Base-by-base conservation (phyloP, 23 tunicate genomes). In the Clavelina lepadiformis region DNA sequence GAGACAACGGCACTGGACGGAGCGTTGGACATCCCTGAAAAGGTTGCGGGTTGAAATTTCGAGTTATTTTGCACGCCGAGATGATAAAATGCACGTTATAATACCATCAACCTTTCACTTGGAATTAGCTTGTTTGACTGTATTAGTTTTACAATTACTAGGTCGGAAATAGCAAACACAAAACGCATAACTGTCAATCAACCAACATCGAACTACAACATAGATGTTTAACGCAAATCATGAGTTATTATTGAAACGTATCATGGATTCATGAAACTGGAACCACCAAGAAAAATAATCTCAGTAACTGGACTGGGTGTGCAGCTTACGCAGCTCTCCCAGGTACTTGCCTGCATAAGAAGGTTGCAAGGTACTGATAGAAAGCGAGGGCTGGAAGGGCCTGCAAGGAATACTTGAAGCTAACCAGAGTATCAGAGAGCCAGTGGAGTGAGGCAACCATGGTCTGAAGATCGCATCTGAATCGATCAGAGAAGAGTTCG, bases 281-380 rank as follows among this genome's bases (percentile, higher is more conserved):
- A n/a, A n/a, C n/a, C n/a, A n/a, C n/a, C n/a, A n/a, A n/a, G n/a
- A n/a, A n/a, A n/a, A n/a, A n/a, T n/a, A n/a, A n/a, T n/a, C n/a
- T n/a, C n/a, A n/a, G n/a, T n/a, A n/a, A n/a, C n/a, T n/a, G n/a
- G n/a, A n/a, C n/a, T n/a, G n/a, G n/a, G n/a, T n/a, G n/a, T n/a
- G n/a, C n/a, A n/a, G n/a, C n/a, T n/a, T n/a, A n/a, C n/a, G n/a
- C n/a, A n/a, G n/a, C n/a, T n/a, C n/a, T n/a, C n/a, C n/a, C n/a
- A n/a, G n/a, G n/a, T n/a, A 21, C 61, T 34, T 55, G 73, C 89
- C 80, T 73, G 74, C 85, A 77, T 19, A 81, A 65, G 50, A 89
- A 89, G 8, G 97, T 89, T 2, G 97, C 89, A 8, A 89, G 56
- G 49, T 81, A 89, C 46, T 89, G 97, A 46, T 89, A 89, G 23